These are phyloP conservation scores for Hirundo rustica DNA, from an alignment of 2,797 vertebrate genomes.

Conservation along the genomic window DNA sequence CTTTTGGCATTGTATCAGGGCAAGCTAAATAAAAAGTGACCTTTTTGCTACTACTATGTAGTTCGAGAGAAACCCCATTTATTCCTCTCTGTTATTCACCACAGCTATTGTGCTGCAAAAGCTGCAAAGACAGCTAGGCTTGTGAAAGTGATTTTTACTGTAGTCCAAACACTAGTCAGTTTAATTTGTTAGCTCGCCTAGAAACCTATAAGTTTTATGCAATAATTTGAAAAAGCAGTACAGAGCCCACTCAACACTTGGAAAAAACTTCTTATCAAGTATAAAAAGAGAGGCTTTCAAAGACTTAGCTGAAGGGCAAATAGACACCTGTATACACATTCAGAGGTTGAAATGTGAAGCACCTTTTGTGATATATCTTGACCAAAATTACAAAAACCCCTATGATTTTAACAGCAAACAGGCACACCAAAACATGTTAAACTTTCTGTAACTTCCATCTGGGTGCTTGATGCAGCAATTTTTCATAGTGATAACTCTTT, in stretches of 20 bases:
- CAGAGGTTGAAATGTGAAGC: background rate
- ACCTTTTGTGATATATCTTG: background rate
- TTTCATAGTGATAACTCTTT: background rate
- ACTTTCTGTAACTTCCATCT: background rate
- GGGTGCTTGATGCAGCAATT: background rate
- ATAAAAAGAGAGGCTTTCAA: background rate
- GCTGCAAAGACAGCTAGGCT: background rate
- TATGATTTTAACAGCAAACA: background rate
- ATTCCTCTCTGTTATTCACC: background rate
- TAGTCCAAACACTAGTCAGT: background rate
- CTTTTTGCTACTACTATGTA: background rate
- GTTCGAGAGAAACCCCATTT: background rate
- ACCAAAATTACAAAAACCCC: background rate
- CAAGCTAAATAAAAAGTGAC: constrained; percentile 3
- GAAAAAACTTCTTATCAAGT: background rate
- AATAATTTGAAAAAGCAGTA: background rate
- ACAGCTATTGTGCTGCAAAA: background rate
- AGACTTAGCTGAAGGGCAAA: background rate
- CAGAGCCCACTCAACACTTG: background rate
- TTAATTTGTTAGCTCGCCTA: background rate
- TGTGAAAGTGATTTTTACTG: background rate
- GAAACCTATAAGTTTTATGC: accelerated
- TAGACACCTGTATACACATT: background rate
- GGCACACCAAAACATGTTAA: background rate
- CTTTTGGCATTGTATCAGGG: background rate